Percentiles rank a stretch among this genome's conserved stretches.
Evolutionary conservation across 2,113 vertebrate genomes (phyloP).

Genomic region (Pteropus alecto): DNA sequence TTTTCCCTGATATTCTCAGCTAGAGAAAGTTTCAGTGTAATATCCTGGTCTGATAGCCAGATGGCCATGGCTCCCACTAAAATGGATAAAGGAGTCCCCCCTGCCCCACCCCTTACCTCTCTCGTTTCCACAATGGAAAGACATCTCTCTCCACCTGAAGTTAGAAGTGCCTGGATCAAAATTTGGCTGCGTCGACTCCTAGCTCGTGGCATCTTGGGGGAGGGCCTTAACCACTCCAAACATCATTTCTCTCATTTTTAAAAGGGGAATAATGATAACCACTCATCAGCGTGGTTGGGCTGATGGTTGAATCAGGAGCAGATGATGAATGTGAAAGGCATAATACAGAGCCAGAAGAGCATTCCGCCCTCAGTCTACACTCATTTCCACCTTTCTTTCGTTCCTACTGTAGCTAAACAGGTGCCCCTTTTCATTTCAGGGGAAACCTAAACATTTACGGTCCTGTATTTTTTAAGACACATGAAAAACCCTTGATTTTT

Average conservation of each 20-base stretch:
- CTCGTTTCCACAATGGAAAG: not conserved
- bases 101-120: not conserved
- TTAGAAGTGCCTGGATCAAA: not conserved
- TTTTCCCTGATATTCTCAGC: not conserved
- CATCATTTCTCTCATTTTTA: not conserved
- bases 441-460: not conserved
- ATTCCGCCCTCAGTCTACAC: not conserved
- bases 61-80: not conserved
- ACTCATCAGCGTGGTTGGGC: not conserved
- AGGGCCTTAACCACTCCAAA: not conserved
- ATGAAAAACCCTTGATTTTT: not conserved
- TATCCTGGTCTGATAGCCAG: not conserved
- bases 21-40: not conserved
- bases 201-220: not conserved
- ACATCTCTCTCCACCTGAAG: not conserved
- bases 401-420: not conserved
- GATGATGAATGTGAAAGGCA: not conserved
- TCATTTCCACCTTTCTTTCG: not conserved
- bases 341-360: not conserved
- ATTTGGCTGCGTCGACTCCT: not conserved
- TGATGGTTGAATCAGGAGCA: not conserved
- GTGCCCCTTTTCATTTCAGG: not conserved
- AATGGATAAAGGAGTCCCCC: not conserved
- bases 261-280: not conserved
- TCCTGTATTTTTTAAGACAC: not conserved